Percentiles rank a stretch among this genome's conserved stretches.
These are phyloP conservation scores for Luscinia luscinia DNA, from an alignment of 2,797 vertebrate species.

Conservation along the genomic window DNA sequence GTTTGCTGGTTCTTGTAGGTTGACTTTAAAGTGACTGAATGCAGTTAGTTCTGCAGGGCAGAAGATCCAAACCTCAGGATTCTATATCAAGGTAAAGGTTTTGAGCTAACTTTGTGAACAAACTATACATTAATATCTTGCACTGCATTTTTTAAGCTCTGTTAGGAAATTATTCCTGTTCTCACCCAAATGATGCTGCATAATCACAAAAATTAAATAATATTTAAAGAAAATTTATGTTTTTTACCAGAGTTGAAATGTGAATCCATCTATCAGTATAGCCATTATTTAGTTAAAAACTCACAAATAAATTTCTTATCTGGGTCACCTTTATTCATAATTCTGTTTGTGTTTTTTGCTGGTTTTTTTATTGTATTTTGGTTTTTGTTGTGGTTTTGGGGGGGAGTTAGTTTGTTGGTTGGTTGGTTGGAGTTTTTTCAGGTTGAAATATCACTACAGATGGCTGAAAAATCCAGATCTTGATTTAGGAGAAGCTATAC, in stretches of 20 bases:
- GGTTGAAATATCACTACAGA: neutral
- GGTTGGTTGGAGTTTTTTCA: neutral
- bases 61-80: neutral
- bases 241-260: neutral
- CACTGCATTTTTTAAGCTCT: neutral
- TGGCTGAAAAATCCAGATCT: neutral
- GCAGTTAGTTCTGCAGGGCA: neutral
- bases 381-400: neutral
- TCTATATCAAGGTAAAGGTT: neutral
- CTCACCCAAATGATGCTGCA: neutral
- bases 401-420: neutral
- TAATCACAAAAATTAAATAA: neutral
- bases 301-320: neutral
- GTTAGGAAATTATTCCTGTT: neutral
- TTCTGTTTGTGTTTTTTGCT: accelerated
- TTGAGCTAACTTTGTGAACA: neutral
- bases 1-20: neutral
- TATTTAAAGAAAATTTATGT: neutral
- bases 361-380: neutral
- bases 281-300: neutral
- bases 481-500: neutral
- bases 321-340: neutral
- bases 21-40: neutral
- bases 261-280: neutral
- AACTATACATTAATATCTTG: neutral